Percentiles rank a stretch among this genome's conserved stretches.
phyloP scores from a whole-genome alignment of 2,888 invertebrate species.

The Cryptophagus acutangulus region DNA sequence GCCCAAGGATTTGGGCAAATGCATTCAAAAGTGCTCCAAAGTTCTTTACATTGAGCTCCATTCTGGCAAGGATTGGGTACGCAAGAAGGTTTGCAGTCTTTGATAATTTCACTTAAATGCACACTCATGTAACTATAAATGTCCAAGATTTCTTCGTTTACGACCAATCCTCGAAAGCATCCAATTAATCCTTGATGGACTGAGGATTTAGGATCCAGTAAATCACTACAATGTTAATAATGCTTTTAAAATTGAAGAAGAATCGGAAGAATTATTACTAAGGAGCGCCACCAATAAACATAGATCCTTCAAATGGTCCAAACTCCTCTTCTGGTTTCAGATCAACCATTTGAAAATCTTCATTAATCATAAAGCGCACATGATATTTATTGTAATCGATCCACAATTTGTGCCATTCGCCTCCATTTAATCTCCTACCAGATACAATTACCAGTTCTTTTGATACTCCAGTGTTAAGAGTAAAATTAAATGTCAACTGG shows the following conservation, averaged over 20 bases:
- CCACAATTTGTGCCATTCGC: slow-evolving; percentile 95
- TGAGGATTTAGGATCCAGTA: slow-evolving; percentile 69
- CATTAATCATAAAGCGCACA: slow-evolving; percentile 88
- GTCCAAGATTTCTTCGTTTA: slow-evolving; percentile 85
- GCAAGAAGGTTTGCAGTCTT: slow-evolving; percentile 91
- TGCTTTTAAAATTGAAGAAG: slow-evolving; percentile 2
- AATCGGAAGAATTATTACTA: slow-evolving; percentile 62
- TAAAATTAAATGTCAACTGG: slow-evolving; percentile 84
- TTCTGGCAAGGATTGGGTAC: slow-evolving; percentile 92
- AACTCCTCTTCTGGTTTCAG: slow-evolving; percentile 80
- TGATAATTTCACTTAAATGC: slow-evolving; percentile 84
- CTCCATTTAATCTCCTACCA: slow-evolving; percentile 76
- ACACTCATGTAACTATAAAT: slow-evolving; percentile 91
- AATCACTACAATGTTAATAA: slow-evolving; percentile 55
- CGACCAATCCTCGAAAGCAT: slow-evolving; percentile 87
- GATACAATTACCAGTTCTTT: slow-evolving; percentile 71
- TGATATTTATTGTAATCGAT: slow-evolving; percentile 93
- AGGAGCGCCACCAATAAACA: slow-evolving; percentile 91
- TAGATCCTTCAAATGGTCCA: slow-evolving; percentile 87
- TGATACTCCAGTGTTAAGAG: slow-evolving; percentile 76
- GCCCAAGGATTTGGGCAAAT: slow-evolving; percentile 91
- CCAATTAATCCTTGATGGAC: slow-evolving; percentile 88
- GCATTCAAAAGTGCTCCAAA: slow-evolving; percentile 90
- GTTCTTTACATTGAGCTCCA: slow-evolving; percentile 82
- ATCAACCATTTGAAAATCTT: slow-evolving; percentile 83